phyloP scores from a whole-genome alignment of 2,888 invertebrate species.

The Lasius fuliginosus region DNA sequence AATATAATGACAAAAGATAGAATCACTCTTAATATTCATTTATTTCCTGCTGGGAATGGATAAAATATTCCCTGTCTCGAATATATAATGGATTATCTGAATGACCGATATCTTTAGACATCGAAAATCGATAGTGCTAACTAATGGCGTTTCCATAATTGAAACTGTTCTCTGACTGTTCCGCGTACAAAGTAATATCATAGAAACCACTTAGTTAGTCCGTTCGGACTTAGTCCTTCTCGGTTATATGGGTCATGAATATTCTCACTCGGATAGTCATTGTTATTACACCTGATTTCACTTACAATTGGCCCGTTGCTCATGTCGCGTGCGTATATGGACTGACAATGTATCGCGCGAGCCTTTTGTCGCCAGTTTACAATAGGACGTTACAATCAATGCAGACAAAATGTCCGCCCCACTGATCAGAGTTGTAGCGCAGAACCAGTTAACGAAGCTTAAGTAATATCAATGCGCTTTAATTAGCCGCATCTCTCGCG shows the following conservation, averaged over 20 bases:
- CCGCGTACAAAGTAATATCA: slow-evolving; percentile 46
- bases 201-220: slow-evolving; percentile 43
- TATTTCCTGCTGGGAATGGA: not conserved
- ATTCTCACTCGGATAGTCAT: slow-evolving; percentile 43
- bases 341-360: slow-evolving; percentile 29
- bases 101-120: slow-evolving; percentile 43
- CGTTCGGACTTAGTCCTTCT: slow-evolving; percentile 15
- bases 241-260: slow-evolving; percentile 33
- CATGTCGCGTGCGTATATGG: slow-evolving; percentile 12
- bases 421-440: not conserved
- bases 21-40: not conserved
- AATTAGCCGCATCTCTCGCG: slow-evolving; percentile 28
- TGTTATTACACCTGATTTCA: slow-evolving; percentile 40
- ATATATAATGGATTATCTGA: slow-evolving; percentile 35
- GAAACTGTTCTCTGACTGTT: slow-evolving; percentile 17
- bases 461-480: slow-evolving; percentile 37
- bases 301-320: slow-evolving; percentile 44
- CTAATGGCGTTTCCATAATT: slow-evolving; percentile 50
- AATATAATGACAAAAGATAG: not conserved
- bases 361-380: slow-evolving; percentile 44
- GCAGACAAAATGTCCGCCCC: slow-evolving; percentile 23
- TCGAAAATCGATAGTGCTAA: slow-evolving; percentile 46
- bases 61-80: slow-evolving; percentile 23
- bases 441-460: slow-evolving; percentile 33
- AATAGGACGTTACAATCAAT: slow-evolving; percentile 53